Base-by-base conservation (phyloP, 2,888 invertebrate species). In the Leptopilina drosophilae region DNA sequence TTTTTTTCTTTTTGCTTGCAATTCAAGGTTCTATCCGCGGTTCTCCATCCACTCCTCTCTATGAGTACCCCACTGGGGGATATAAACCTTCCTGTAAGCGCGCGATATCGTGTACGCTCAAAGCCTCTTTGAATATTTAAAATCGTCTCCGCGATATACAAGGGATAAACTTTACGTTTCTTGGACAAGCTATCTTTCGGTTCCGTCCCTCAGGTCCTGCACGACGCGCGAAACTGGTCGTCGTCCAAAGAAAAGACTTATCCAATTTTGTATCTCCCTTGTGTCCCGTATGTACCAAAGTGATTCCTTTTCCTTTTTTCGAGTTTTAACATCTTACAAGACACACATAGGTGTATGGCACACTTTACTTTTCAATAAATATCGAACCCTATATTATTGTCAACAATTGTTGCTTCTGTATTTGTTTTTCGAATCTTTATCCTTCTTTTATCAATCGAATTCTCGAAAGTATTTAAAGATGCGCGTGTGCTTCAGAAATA, bases 61-160 rank as follows among this genome's bases (percentile, higher is more conserved):
- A 65, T 40, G 65, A 65, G 65, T 40, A 65, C 65, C 40, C 65
- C 40, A 65, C 65, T 40, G 65, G 65, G 65, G 65, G 65, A 65
- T 65, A 65, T 65, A 65, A 65, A 65, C 65, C 82, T 79, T 59
- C 73, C 67, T 73, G 78, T 78, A 78, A 84, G 81, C 81, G 77
- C 81, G 82, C 81, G 80, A 84, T 84, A 80, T 83, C 76, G 82
- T 56, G 69, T 64, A 53, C 81, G 75, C 77, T 76, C 76, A 66
- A 80, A 80, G 78, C 76, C 77, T 76, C 69, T 83, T 83, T 87
- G 82, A 87, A 87, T 87, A 84, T 86, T 87, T 87, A 83, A 87
- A 81, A 82, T 81, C 64, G 64, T 33, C 65, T 69, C 77, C 76
- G 76, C 53, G 77, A 79, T 81, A 83, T 82, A 83, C 79, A 75